Base-by-base conservation (phyloP, 2,888 invertebrate species). In the Hirtodrosophila cameraria region DNA sequence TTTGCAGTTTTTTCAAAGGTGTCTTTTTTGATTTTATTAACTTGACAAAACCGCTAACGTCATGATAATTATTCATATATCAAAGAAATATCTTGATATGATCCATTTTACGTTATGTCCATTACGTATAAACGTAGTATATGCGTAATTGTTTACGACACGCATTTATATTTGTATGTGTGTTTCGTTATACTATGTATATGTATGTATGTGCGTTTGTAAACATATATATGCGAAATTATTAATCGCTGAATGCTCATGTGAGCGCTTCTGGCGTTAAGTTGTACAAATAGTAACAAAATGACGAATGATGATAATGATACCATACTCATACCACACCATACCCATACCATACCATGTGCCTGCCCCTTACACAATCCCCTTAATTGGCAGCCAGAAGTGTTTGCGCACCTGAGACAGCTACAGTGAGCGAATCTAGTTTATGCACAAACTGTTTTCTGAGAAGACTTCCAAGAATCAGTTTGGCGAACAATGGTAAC, bases 231-330 rank as follows among this genome's bases (percentile, higher is more conserved):
- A 70, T 61, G 74, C 54, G 65, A 67, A 78, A 64, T 55, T 64
- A 25, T 67, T 39, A 61, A 73, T 54, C 58, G 59, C 52, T 74
- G 41, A 43, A n/a, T 20, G 65, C 78, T 74, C 68, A 85, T 79
- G 82, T 85, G 76, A 82, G 71, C 31, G 18, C 36, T 49, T 27
- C 35, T 60, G 52, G 48, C 60, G 36, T 65, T 64, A 27, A 36
- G 36, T 41, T 53, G 54, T 33, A 45, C 58, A 67, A 75, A 76
- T 60, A 72, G 61, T 16, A 63, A 65, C 48, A 46, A 67, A 61
- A 66, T 78, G 75, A 67, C 74, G 54, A 62, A 52, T 70, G 70
- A 70, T 60, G 59, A 55, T 63, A 70, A 61, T 71, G 49, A 61
- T 61, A 61, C 42, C 39, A 41, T 41, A 13, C 18, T 7, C 23